Evolutionary conservation across 2,888 invertebrate species (phyloP), one percentile per base, ranked within the genome.

Genomic region (Nesidiocoris tenuis): DNA sequence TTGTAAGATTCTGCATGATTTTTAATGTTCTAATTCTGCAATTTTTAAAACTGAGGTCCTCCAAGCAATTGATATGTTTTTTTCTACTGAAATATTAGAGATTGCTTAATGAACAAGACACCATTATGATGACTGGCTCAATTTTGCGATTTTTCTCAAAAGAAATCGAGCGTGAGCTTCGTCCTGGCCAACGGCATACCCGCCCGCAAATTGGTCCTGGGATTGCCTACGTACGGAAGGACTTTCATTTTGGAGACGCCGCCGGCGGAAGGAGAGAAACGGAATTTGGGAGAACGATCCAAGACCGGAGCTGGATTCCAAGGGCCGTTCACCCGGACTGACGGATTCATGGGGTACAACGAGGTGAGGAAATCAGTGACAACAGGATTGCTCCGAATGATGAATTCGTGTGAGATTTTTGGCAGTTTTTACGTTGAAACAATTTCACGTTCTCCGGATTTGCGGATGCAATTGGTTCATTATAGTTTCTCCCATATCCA

Each of bases 331-430:
- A 94, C 92, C 0, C 86, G 87, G 18, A 92, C 94, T 83, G 88
- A 89, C 80, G 95, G 95, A 0, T 94, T 94, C 80, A 88, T 95
- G 85, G 95, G 95, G 0, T 95, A 93, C 82, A 94, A 95, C 82
- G 95, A 95, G 87, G 91, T 91, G 82, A 82, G 80, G 55, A 63
- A 17, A 19, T 63, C 9, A 64, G 9, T 24, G n/a, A 9, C 39
- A n/a, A n/a, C n/a, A n/a, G 39, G 16, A 25, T 5, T 25, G 0
- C 3, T 21, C 21, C 16, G 12, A 24, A 3, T 64, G 12, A 17
- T 12, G n/a, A 21, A 7, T 12, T 9, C 19, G n/a, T n/a, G n/a
- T n/a, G n/a, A n/a, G n/a, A n/a, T n/a, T n/a, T n/a, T n/a, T n/a
- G n/a, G n/a, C n/a, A n/a, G n/a, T n/a, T n/a, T n/a, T n/a, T n/a